Evolutionary conservation across 2,888 invertebrate genomes (phyloP), one percentile per base, ranked within the genome.

Genomic region (Bunonema sp.): DNA sequence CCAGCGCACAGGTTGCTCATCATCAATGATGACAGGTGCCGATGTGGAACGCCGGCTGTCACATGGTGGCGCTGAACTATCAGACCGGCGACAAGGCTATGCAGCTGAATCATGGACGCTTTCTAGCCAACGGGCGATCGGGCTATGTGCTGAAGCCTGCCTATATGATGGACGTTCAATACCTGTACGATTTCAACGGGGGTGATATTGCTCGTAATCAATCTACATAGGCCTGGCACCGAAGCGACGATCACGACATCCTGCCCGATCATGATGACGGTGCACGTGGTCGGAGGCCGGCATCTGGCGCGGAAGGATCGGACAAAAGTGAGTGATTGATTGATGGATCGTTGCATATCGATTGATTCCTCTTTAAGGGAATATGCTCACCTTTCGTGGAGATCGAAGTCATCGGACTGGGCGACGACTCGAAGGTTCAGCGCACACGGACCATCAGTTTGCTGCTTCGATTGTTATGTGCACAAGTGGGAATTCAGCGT

Each of bases 21-120:
- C n/a, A n/a, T n/a, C n/a, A n/a, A n/a, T n/a, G n/a, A n/a, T n/a
- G n/a, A n/a, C n/a, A n/a, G n/a, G n/a, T 85, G 4, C 80, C 82
- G 1, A 81, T 89, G 73, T 97, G 93, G 93, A 88, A 87, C 70
- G 78, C 80, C 10, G 93, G 89, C 1, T 84, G 83, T 34, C 97
- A 97, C 72, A 85, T 97, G 87, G 84, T 86, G 0, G 91, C 93
- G 0, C 74, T 97, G 3, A 97, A 97, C 72, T 97, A 87, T 71
- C 97, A 97, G 72, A 93, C 93, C 0, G 75, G 77, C 44, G 93
- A 93, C 69, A 84, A 83, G 65, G 77, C 85, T 10, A 93, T 97
- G 89, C 91, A 97, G 71, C 68, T 91, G 8, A 93, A 97, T 71
- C 81, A 82, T 24, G 53, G 43, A 30, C 19, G 12, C 3, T 97